Conservation (phyloP, 2,888 invertebrate genomes). For the Tinea trinotella region DNA sequence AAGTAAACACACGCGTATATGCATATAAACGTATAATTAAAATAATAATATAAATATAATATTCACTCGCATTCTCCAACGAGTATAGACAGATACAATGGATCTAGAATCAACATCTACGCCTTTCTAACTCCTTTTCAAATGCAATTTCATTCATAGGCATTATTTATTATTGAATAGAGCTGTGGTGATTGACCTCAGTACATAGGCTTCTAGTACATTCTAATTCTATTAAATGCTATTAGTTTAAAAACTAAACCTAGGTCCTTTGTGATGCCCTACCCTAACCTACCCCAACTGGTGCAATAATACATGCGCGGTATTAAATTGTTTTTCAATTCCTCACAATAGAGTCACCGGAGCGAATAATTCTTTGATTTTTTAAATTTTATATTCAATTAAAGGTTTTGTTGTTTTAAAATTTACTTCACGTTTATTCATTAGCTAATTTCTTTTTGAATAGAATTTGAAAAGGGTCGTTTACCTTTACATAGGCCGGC, state of each 20-base stretch:
- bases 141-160: too few relatives aligned
- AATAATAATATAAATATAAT: too few relatives aligned
- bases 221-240: background rate
- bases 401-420: background rate
- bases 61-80: too few relatives aligned
- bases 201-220: too few relatives aligned
- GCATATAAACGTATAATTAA: too few relatives aligned
- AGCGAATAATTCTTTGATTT: background rate
- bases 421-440: background rate
- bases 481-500: too few relatives aligned
- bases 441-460: background rate
- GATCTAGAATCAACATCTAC: too few relatives aligned
- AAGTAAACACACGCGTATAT: too few relatives aligned
- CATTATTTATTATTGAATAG: too few relatives aligned
- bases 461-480: background rate
- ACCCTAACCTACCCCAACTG: background rate
- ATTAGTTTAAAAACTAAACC: background rate
- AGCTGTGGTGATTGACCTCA: too few relatives aligned
- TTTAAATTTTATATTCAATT: background rate
- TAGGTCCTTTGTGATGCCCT: background rate
- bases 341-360: background rate
- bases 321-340: background rate
- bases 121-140: too few relatives aligned
- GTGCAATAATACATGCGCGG: background rate
- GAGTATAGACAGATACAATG: too few relatives aligned